Percentiles rank a stretch among this genome's conserved stretches.
These are phyloP conservation scores for Desmodus rotundus DNA, from an alignment of 2,113 vertebrate species.

Conservation along the genomic window DNA sequence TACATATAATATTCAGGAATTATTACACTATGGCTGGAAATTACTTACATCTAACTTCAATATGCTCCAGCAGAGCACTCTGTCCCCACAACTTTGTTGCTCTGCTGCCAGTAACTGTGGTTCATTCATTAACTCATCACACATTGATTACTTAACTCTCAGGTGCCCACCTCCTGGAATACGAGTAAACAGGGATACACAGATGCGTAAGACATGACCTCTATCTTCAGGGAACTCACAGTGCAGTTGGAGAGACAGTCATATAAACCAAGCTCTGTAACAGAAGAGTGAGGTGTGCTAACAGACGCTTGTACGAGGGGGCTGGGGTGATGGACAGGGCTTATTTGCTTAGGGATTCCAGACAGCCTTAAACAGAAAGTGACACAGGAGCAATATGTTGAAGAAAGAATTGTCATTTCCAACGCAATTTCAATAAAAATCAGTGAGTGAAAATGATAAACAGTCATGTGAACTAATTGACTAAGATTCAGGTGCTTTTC, in stretches of 20 bases:
- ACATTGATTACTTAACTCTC: background rate
- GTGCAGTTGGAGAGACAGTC: background rate
- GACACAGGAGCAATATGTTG: background rate
- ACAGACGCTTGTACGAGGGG: background rate
- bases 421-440: background rate
- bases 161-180: background rate
- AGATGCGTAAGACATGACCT: background rate
- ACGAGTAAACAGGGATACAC: background rate
- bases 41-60: background rate
- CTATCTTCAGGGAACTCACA: background rate
- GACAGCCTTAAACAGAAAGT: background rate
- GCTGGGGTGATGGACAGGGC: background rate
- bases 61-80: background rate
- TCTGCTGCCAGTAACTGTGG: background rate
- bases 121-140: slow-evolving; percentile 3
- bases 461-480: background rate
- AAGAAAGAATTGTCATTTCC: background rate
- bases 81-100: background rate
- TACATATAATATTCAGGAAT: background rate
- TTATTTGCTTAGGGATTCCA: background rate
- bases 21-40: background rate
- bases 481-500: background rate
- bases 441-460: background rate
- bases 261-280: slow-evolving; percentile 17
- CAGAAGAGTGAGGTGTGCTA: background rate